phyloP scores from a whole-genome alignment of 2,113 vertebrate species.

The zebrafish (Danio rerio) region DNA sequence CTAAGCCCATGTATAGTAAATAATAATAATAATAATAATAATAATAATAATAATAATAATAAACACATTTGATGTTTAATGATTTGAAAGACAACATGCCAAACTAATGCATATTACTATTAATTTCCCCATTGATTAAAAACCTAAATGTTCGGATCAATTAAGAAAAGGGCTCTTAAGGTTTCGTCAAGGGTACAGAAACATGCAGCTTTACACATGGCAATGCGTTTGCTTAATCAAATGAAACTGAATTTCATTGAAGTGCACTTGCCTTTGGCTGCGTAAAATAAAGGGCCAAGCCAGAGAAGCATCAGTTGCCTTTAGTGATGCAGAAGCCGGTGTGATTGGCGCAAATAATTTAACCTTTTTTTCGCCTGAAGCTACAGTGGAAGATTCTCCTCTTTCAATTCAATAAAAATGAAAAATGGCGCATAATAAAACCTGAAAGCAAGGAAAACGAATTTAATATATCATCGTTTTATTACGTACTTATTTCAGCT shows the following conservation, averaged over 20 bases:
- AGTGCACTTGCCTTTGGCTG: conserved; percentile 51
- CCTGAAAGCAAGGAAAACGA: conserved; percentile 78
- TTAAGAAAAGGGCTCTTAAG: neutral
- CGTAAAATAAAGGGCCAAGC: conserved; percentile 43
- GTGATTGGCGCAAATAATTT: conserved; percentile 80
- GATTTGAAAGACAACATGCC: too few species aligned
- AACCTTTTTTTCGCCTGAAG: conserved; percentile 73
- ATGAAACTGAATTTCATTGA: conserved; percentile 54
- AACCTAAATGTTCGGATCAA: conserved; percentile 2
- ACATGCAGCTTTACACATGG: conserved; percentile 41
- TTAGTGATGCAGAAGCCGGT: conserved; percentile 54
- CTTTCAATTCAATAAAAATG: conserved; percentile 83
- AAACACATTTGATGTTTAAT: too few species aligned
- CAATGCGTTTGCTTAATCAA: conserved; percentile 45
- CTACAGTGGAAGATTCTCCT: conserved; percentile 65
- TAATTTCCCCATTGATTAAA: conserved; percentile 7
- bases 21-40: too few species aligned
- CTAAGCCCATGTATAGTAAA: too few species aligned
- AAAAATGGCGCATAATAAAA: conserved; percentile 83
- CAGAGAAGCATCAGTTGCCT: conserved; percentile 50
- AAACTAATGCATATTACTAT: neutral
- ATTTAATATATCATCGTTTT: conserved; percentile 86
- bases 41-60: too few species aligned
- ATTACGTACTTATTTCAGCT: conserved; percentile 86
- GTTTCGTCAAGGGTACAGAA: conserved; percentile 19